Evolutionary conservation across 2,888 invertebrate genomes (phyloP), one percentile per base, ranked within the genome.

Genomic region (Agrochola lota): DNA sequence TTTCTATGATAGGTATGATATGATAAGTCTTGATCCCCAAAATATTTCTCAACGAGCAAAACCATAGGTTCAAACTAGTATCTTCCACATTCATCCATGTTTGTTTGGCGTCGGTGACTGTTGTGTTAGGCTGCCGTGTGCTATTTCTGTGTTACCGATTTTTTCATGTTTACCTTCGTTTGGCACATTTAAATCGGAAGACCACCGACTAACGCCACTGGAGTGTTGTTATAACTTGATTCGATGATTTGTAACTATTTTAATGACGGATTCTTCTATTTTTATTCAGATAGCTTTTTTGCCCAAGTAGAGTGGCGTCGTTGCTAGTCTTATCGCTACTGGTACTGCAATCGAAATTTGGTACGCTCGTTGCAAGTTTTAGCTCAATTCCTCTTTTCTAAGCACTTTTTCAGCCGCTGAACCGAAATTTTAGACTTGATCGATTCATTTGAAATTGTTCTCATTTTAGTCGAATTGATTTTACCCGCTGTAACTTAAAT

Each of bases 71-170:
- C 74, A 81, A 77, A 43, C 68, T 73, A 85, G 80, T 82, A 12
- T 88, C 80, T 20, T 49, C 40, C 82, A 85, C 82, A 83, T 86
- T 84, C 78, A 74, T 52, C 83, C 72, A 67, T 91, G 83, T 92
- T 92, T 91, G 87, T 87, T 79, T 87, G 89, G 87, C 87, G 87
- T 89, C 91, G 82, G 82, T 79, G 85, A 85, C 90, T 95, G 94
- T 95, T 95, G 88, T 95, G 92, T 94, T 95, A 95, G 95, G 95
- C 93, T 94, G 92, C 94, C 87, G 93, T 91, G 83, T 89, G 87
- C 86, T 90, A 89, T 90, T 91, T 90, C 87, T 86, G 82, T 87
- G 88, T 90, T 90, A 89, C 85, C 81, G 84, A 71, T 85, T 89
- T 89, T 89, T 90, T 89, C 90, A 76, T 91, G 84, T 93, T 92